Evolutionary conservation across 2,888 invertebrate genomes (phyloP), one percentile per base, ranked within the genome.

Genomic region (Acrobasis suavella): DNA sequence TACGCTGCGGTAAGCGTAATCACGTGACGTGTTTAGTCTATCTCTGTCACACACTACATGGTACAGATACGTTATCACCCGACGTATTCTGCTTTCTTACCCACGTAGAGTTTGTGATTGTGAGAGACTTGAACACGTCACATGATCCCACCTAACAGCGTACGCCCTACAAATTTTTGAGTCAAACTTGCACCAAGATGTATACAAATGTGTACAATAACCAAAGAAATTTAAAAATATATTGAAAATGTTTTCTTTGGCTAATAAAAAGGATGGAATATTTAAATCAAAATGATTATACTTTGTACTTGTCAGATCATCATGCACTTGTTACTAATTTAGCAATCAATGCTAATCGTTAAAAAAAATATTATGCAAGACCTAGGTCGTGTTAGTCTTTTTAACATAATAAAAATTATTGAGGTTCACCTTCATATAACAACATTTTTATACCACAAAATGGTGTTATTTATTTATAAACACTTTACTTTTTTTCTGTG

Each of bases 261-360:
- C 56, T 59, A 62, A 67, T 67, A 62, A 61, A 42, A 61, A 38
- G 54, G 54, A 54, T 17, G 51, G 49, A 37, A 37, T 60, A 52
- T 61, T 52, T 42, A 42, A 56, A 56, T 56, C 56, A 56, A 56
- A 22, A 56, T 39, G 55, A 59, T 60, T 60, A 50, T 60, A 37
- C 68, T 70, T 71, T 71, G 73, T 69, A 71, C 70, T 73, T 63
- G 68, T 72, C 72, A 69, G 62, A 55, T 62, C 55, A 55, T 72
- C 65, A 70, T 73, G 67, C 67, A 71, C 70, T 66, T 68, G 66
- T 64, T 71, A 60, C 65, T 71, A 60, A 66, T 69, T 32, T 67
- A 69, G 75, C 75, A 77, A 69, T 67, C 65, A 64, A 76, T 74
- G 73, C 72, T 74, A 71, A 69, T 50, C 59, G 50, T 50, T 64